Evolutionary conservation across 2,113 vertebrate genomes (phyloP).

Genomic region (Callospermophilus lateralis): DNA sequence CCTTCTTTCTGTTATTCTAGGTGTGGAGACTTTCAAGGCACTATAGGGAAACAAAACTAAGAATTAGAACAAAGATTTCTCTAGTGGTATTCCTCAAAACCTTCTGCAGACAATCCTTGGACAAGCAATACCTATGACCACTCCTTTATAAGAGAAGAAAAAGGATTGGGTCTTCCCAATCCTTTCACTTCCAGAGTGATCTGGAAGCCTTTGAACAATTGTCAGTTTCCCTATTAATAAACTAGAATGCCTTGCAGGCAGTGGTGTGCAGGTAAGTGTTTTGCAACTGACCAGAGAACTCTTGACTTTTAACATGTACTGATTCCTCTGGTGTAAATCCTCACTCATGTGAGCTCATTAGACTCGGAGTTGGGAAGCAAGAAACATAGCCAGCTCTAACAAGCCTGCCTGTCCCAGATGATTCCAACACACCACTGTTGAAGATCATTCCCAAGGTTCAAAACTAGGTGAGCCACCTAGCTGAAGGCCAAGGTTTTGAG

Average conservation of each 20-base stretch:
- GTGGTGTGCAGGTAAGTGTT: background rate
- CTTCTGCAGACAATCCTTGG: background rate
- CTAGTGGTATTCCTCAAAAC: background rate
- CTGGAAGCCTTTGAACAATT: background rate
- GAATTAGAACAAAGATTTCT: background rate
- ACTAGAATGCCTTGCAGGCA: background rate
- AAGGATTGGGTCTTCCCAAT: background rate
- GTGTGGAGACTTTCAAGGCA: background rate
- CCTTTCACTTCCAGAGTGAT: background rate
- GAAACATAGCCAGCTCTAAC: accelerated
- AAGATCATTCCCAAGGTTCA: background rate
- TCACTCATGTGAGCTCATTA: background rate
- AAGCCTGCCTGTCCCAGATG: accelerated
- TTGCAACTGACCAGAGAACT: background rate
- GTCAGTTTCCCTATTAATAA: background rate
- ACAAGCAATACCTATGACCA: background rate
- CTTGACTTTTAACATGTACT: background rate
- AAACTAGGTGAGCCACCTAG: background rate
- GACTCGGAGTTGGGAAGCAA: background rate
- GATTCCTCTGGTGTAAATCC: background rate
- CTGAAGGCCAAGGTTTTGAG: background rate
- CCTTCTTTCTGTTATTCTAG: background rate
- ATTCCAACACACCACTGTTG: accelerated
- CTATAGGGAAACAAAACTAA: background rate
- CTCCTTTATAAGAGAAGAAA: background rate